These are phyloP conservation scores for Argyrosomus regius DNA, from an alignment of 2,797 vertebrate genomes.

Conservation along the genomic window DNA sequence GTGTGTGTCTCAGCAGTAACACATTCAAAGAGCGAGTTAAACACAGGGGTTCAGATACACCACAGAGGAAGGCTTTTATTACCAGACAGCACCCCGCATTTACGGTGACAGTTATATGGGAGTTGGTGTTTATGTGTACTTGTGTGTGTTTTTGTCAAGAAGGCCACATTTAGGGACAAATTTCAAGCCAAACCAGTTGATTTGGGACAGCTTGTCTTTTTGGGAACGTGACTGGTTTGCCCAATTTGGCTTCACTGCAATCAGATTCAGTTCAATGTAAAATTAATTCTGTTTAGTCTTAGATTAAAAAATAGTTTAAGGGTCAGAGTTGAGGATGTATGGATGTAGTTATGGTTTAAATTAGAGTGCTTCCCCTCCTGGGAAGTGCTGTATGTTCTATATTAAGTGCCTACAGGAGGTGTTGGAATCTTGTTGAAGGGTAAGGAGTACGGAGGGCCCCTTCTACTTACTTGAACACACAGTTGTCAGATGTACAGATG, in stretches of 20 bases:
- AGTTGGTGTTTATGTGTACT: conserved; percentile 35
- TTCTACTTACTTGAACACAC: conserved; percentile 21
- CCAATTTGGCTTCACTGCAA: conserved; percentile 6
- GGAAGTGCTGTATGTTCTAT: conserved; percentile 39
- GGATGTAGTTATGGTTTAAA: conserved; percentile 19
- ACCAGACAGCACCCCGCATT: conserved; percentile 58
- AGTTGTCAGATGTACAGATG: conserved; percentile 13
- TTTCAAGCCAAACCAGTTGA: conserved; percentile 23
- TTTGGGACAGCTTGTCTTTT: background rate
- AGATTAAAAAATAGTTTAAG: background rate
- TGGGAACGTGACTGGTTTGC: background rate
- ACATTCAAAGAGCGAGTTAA: conserved; percentile 64
- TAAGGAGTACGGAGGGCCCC: conserved; percentile 19
- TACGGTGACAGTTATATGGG: conserved; percentile 42
- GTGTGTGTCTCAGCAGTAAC: conserved; percentile 43
- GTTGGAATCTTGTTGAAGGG: conserved; percentile 47
- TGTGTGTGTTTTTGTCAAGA: conserved; percentile 37
- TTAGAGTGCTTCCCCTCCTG: conserved; percentile 16
- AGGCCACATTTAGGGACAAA: conserved; percentile 31
- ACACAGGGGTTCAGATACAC: conserved; percentile 62
- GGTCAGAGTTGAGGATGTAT: background rate
- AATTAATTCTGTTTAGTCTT: background rate
- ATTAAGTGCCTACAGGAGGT: conserved; percentile 51
- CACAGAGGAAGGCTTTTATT: conserved; percentile 76
- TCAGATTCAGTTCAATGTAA: background rate